These are phyloP conservation scores for Kuschelorhynchus macadamiae DNA, from an alignment of 2,888 invertebrate species.

Conservation along the genomic window DNA sequence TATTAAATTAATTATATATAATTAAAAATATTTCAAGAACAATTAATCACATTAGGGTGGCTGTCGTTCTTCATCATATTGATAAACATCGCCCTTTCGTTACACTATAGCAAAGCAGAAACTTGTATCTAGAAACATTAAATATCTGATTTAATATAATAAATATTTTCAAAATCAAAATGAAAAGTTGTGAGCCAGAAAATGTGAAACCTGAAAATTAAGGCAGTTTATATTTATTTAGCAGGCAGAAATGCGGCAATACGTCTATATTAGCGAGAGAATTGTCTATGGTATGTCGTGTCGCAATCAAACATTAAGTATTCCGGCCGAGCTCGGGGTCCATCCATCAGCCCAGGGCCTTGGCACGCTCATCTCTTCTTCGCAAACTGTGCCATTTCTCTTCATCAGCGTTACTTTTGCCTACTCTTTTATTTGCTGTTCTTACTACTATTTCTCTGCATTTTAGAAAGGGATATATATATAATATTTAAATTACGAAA, in stretches of 20 bases:
- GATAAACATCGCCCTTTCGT: too few species aligned
- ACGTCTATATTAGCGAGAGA: conserved; percentile 61
- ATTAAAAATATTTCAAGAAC: too few species aligned
- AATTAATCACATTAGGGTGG: too few species aligned
- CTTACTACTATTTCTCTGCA: conserved; percentile 15
- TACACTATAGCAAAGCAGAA: too few species aligned
- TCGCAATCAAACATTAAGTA: conserved; percentile 66
- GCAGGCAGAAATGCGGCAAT: conserved; percentile 44
- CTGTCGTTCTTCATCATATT: too few species aligned
- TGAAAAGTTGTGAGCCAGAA: conserved; percentile 9
- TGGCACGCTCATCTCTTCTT: conserved; percentile 54
- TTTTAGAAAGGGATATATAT: conserved; percentile 2
- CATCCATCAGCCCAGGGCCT: conserved; percentile 63
- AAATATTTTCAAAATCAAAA: conserved; percentile 1
- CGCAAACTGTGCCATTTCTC: conserved; percentile 64
- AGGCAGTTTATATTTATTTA: conserved; percentile 50
- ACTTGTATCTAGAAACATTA: too few species aligned
- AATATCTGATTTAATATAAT: too few species aligned
- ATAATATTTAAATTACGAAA: neutral
- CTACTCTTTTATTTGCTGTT: conserved; percentile 37
- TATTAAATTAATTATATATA: too few species aligned
- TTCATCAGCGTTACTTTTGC: conserved; percentile 62
- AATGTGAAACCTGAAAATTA: conserved; percentile 38
- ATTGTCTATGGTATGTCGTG: conserved; percentile 63
- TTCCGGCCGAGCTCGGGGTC: conserved; percentile 64